These are phyloP conservation scores for Caranx ignobilis DNA, from an alignment of 2,113 vertebrate genomes.

Conservation along the genomic window DNA sequence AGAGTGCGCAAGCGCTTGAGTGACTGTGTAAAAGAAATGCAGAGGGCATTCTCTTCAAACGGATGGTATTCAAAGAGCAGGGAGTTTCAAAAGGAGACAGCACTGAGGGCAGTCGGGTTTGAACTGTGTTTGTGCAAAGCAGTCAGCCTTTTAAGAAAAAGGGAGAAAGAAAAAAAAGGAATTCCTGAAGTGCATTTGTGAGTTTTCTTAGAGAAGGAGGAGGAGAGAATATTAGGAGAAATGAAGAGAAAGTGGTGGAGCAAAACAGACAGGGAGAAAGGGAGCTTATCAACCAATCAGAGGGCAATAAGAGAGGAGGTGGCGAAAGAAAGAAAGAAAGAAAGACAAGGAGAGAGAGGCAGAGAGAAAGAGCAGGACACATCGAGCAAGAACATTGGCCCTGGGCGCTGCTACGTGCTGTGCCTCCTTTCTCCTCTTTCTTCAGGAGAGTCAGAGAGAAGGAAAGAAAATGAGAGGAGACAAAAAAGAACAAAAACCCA, in stretches of 20 bases:
- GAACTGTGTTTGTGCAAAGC: constrained; percentile 79
- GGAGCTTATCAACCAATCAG: constrained; percentile 28
- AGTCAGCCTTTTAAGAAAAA: constrained; percentile 52
- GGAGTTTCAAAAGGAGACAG: constrained; percentile 78
- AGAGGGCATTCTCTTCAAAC: constrained; percentile 80
- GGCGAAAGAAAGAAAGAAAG: constrained; percentile 37
- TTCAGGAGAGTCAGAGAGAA: constrained; percentile 60
- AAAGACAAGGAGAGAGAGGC: constrained; percentile 20
- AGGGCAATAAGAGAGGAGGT: constrained; percentile 26
- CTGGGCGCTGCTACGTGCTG: constrained; percentile 59
- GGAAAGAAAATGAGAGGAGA: constrained; percentile 34
- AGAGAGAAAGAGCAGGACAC: constrained; percentile 55
- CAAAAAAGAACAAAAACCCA: constrained; percentile 62
- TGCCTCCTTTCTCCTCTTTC: constrained; percentile 60
- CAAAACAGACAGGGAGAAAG: constrained; percentile 38
- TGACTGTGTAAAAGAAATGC: constrained; percentile 73
- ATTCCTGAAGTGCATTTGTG: constrained; percentile 74
- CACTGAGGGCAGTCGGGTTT: constrained; percentile 80
- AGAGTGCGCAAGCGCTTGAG: constrained; percentile 42
- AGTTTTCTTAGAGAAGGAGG: constrained; percentile 57
- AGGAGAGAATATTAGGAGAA: constrained; percentile 54
- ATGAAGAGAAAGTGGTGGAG: constrained; percentile 48
- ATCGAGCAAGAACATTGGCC: constrained; percentile 69
- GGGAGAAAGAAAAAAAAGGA: constrained; percentile 44
- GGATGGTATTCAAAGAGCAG: constrained; percentile 79